These are phyloP conservation scores for Eudyptes chrysolophus DNA, from an alignment of 2,113 vertebrate genomes.

Conservation along the genomic window DNA sequence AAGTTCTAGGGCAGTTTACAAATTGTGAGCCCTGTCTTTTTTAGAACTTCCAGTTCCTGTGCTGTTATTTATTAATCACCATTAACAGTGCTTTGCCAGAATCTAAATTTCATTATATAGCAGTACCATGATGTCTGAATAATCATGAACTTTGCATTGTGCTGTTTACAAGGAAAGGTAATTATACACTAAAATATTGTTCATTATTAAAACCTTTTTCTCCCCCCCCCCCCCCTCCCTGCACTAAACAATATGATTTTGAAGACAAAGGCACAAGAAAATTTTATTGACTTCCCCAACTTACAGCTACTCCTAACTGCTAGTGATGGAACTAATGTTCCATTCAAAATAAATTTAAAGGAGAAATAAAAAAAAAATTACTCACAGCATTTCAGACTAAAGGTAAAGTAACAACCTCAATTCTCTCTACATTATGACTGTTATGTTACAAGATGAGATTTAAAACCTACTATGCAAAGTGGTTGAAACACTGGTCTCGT, in stretches of 20 bases:
- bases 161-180: neutral
- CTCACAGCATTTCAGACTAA: neutral
- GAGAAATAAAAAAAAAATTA: neutral
- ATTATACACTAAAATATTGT: neutral
- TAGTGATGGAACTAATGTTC: neutral
- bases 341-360: neutral
- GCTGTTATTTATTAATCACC: neutral
- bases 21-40: neutral
- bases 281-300: neutral
- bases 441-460: neutral
- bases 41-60: neutral
- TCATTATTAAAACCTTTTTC: neutral
- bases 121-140: neutral
- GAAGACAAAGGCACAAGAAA: neutral
- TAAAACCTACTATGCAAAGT: neutral
- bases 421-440: neutral
- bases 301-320: neutral
- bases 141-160: neutral
- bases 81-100: neutral
- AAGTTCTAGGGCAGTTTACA: neutral
- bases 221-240: neutral
- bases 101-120: neutral
- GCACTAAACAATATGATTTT: neutral
- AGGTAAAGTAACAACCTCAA: neutral
- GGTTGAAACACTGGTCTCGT: neutral